Percentiles rank a stretch among this genome's conserved stretches.
Conservation (phyloP, 2,797 vertebrate genomes). For the Steatocranus sp. region DNA sequence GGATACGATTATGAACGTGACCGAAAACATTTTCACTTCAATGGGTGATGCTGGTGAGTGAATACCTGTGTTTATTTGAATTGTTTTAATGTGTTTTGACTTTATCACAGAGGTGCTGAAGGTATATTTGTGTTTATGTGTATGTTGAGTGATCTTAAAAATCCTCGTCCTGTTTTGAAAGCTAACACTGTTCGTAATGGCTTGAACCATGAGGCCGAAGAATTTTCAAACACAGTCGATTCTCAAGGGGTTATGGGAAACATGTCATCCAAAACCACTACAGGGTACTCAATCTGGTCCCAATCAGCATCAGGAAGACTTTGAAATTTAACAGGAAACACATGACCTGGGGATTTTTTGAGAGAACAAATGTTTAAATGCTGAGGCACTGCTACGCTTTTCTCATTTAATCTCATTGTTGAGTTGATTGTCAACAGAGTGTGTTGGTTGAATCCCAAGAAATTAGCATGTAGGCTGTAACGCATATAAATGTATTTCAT, state of each 20-base stretch:
- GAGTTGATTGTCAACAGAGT: neutral
- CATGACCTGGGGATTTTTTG: slow-evolving; percentile 46
- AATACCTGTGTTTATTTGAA: slow-evolving; percentile 12
- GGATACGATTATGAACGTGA: slow-evolving; percentile 98
- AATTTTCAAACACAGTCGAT: slow-evolving; percentile 48
- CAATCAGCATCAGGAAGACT: slow-evolving; percentile 63
- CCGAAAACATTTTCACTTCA: slow-evolving; percentile 98
- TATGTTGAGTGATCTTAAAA: slow-evolving; percentile 28
- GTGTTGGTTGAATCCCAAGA: neutral
- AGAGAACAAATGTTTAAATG: slow-evolving; percentile 13
- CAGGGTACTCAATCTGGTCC: slow-evolving; percentile 63
- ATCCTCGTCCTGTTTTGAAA: slow-evolving; percentile 29
- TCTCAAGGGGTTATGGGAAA: slow-evolving; percentile 54
- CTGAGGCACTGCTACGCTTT: neutral
- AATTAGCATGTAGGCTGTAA: slow-evolving; percentile 28
- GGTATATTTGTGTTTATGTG: slow-evolving; percentile 18
- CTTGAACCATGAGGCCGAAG: slow-evolving; percentile 45
- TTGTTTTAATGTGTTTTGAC: slow-evolving; percentile 21
- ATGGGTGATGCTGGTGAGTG: slow-evolving; percentile 98
- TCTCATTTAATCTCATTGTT: neutral
- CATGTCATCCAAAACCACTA: slow-evolving; percentile 73
- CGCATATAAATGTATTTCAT: slow-evolving; percentile 24
- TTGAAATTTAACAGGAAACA: slow-evolving; percentile 74
- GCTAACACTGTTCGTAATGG: slow-evolving; percentile 60
- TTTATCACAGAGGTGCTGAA: neutral